phyloP scores from a whole-genome alignment of 2,113 vertebrate species.

The Himantopus leucocephalus region DNA sequence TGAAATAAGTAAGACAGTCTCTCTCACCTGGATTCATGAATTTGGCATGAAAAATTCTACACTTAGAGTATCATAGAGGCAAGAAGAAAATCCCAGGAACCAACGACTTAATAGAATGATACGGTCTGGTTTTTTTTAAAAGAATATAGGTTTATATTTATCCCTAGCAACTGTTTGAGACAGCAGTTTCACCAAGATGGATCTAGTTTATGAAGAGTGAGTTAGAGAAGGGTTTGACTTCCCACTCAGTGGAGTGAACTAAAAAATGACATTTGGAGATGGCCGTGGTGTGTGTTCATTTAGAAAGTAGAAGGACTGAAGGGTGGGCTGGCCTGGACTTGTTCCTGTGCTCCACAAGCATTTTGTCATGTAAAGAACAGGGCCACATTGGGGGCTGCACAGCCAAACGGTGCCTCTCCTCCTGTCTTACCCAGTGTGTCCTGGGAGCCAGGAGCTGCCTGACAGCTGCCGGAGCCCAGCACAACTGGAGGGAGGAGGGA shows the following conservation, averaged over 20 bases:
- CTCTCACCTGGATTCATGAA: neutral
- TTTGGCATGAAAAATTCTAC: slow-evolving; percentile 38
- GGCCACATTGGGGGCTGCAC: neutral
- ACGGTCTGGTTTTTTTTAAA: neutral
- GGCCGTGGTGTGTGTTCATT: neutral
- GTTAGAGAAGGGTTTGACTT: neutral
- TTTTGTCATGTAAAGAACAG: neutral
- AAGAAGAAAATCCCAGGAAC: slow-evolving; percentile 21
- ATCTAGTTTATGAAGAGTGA: neutral
- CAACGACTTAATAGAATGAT: neutral
- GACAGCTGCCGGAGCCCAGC: neutral
- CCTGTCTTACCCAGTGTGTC: neutral
- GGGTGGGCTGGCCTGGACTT: neutral
- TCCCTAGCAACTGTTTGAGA: neutral
- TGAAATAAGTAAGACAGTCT: neutral
- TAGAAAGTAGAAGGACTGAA: neutral
- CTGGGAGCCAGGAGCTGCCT: neutral
- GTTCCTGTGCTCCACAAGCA: neutral
- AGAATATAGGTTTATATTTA: neutral
- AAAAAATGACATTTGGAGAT: neutral
- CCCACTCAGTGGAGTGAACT: neutral
- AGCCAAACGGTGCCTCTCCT: neutral
- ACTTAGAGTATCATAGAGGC: slow-evolving; percentile 4
- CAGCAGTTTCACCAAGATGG: neutral
- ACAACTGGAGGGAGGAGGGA: neutral